Base-by-base conservation (phyloP, 2,113 vertebrate species). In the Ailurus styani region DNA sequence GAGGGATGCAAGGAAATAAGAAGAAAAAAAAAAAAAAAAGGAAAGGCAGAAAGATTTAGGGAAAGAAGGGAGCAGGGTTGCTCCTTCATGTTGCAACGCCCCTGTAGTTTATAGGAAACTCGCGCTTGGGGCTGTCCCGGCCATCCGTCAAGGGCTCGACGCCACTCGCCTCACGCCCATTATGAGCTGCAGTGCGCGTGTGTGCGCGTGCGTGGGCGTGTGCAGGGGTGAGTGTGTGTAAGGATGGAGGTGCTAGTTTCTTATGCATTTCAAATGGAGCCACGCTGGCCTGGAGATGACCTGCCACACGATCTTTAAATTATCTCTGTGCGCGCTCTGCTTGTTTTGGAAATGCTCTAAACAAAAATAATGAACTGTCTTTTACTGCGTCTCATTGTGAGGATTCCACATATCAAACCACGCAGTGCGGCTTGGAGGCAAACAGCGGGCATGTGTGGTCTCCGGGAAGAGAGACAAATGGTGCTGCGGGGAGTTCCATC, bases 381-480 rank as follows among this genome's bases (percentile, higher is more conserved):
- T 99, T 99, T 99, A 99, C 99, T 99, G 99, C 99, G 98, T 98
- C 99, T 99, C 99, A 99, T 98, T 99, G 99, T 98, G 98, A 99
- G 98, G 99, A 98, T 99, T 98, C 98, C 99, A 99, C 99, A 98
- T 98, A 99, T 99, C 99, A 99, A 98, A 97, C 98, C 95, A 97
- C 87, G 95, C 98, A 83, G 97, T 52, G 98, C 98, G 98, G 99
- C 99, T 98, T 97, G 98, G 98, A 99, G 99, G 99, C 99, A 98
- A 98, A 98, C 97, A 96, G 97, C 97, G 98, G 98, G 99, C 98
- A 96, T 98, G 99, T 99, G 99, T 98, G 99, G 98, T 99, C 99
- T 98, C 98, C 99, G 98, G 99, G 98, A 98, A 98, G 98, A 98
- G 99, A 99, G 99, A 99, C 99, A 99, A 99, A 99, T 99, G 99